Base-by-base conservation (phyloP, 2,888 invertebrate genomes). In the Macaria notata region DNA sequence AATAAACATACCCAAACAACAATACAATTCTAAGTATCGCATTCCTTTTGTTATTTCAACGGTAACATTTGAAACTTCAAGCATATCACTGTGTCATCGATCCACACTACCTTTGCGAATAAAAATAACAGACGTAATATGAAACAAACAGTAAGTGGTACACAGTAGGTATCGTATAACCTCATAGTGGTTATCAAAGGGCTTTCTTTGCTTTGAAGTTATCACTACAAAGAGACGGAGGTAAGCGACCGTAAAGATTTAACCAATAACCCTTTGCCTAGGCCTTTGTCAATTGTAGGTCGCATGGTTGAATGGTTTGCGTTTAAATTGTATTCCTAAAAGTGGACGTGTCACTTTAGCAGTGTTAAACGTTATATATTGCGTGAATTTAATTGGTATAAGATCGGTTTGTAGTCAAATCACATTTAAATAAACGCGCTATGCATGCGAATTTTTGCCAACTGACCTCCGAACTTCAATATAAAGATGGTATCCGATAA, bases 121-220 rank as follows among this genome's bases (percentile, higher is more conserved):
- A 4, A 9, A 41, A 49, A 43, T 43, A 49, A 42, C 42, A 49
- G 42, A 43, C 33, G 33, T 31, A 31, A 43, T 33, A 33, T 9
- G 29, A 44, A 36, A 44, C 30, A 36, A 38, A 44, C 44, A 36
- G 36, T 36, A 6, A 36, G 33, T n/a, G 29, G 31, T 43, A 9
- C 9, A 7, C 8, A 46, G 33, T 30, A 31, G 50, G 43, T 41
- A 31, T 50, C 54, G 47, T 50, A 48, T 54, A 54, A 54, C 54
- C 36, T 36, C 33, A 39, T 48, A 47, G 43, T 44, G 46, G 36
- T 46, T 50, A 51, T 59, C 59, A 59, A 59, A 59, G 48, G 54
- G 54, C 38, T 59, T 58, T 59, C 50, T 51, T 58, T 46, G 31
- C 59, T 59, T 59, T 59, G 59, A 54, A 54, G 44, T 30, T 46